Conservation (phyloP, 2,113 vertebrate species). For the Pagrus major region DNA sequence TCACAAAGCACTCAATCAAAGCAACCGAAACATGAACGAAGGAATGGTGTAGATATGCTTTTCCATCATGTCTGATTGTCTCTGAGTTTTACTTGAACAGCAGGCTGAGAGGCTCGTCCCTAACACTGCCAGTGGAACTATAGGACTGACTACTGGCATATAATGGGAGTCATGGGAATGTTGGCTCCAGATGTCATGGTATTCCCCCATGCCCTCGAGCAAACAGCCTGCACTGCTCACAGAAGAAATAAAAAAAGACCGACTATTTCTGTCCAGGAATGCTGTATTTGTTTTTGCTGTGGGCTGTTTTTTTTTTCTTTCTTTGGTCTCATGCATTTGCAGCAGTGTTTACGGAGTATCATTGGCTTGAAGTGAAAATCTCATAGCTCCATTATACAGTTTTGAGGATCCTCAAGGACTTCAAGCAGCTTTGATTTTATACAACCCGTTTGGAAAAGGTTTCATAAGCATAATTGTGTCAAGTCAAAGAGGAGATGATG, state of each 20-base stretch:
- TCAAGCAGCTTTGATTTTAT: slow-evolving; percentile 9
- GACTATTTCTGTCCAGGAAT: slow-evolving; percentile 76
- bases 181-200: slow-evolving; percentile 58
- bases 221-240: slow-evolving; percentile 47
- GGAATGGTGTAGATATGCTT: not conserved
- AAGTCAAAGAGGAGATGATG: not conserved
- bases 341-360: slow-evolving; percentile 19
- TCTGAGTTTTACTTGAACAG: not conserved
- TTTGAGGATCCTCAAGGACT: slow-evolving; percentile 4
- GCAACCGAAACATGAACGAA: slow-evolving; percentile 2
- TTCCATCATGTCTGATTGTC: not conserved
- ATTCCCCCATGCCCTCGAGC: slow-evolving; percentile 55
- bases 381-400: not conserved
- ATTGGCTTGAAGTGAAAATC: slow-evolving; percentile 20
- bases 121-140: slow-evolving; percentile 14
- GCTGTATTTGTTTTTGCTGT: slow-evolving; percentile 55
- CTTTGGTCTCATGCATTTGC: slow-evolving; percentile 3
- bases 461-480: not conserved
- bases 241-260: slow-evolving; percentile 48
- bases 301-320: slow-evolving; percentile 9
- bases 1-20: slow-evolving; percentile 22
- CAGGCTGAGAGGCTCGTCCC: not conserved
- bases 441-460: not conserved
- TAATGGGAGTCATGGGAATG: slow-evolving; percentile 64
- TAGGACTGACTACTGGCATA: slow-evolving; percentile 4